Evolutionary conservation across 2,888 invertebrate genomes (phyloP), one percentile per base, ranked within the genome.

Genomic region (Loripinus fragilis): DNA sequence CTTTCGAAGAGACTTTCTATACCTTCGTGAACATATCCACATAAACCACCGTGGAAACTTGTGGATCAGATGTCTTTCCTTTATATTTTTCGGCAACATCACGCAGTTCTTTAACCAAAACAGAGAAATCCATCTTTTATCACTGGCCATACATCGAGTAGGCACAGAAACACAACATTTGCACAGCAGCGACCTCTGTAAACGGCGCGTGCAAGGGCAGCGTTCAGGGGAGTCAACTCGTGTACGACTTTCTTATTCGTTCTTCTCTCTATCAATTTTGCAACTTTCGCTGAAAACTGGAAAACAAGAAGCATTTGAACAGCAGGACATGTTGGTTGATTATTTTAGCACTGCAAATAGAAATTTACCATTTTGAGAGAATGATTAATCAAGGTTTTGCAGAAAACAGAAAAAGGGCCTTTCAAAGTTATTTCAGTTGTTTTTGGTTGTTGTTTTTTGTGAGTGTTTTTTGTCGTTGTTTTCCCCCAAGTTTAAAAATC

Each of bases 11-110:
- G 74, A 52, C 66, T n/a, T n/a, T n/a, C n/a, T 85, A 52, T 60
- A 87, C 87, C 86, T 87, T 86, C 69, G 81, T 83, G 71, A 87
- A 87, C 87, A 87, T 87, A 82, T 87, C 87, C 71, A 81, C 86
- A 71, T 86, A 87, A 73, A 86, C 86, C 69, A 78, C 76, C 20
- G 87, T 85, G 48, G 87, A 85, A 66, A 85, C 83, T 69, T 85
- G 80, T 20, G 85, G 84, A 55, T 87, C 87, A 60, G 84, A 80
- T 65, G 80, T 81, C 73, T 81, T 80, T 41, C 85, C 86, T 78
- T 86, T 79, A 66, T 88, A 89, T 82, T 87, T 86, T 70, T 87
- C 87, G 55, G 88, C 88, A 52, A 88, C 88, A 80, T 81, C 85
- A 82, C 87, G 85, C 83, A 89, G 85, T 76, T 89, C 88, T 78